Evolutionary conservation across 2,888 invertebrate genomes (phyloP).

Genomic region (Melipona beecheii): DNA sequence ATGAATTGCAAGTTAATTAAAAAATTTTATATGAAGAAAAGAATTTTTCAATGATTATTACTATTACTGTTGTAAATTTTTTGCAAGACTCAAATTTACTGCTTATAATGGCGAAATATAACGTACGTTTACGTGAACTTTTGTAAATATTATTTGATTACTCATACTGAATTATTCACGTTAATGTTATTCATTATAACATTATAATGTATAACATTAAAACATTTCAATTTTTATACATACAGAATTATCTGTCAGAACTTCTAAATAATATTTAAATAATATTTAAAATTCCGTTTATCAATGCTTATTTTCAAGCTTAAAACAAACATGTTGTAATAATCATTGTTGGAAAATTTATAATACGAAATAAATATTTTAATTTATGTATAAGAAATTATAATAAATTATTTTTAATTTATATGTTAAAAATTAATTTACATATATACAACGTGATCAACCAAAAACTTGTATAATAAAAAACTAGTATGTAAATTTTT

Average conservation of each 20-base stretch:
- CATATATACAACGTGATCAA: background rate
- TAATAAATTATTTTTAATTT: too few species aligned
- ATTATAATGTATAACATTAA: background rate
- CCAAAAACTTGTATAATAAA: background rate
- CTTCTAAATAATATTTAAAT: constrained; percentile 1
- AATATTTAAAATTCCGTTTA: constrained; percentile 13
- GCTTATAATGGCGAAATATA: constrained; percentile 74
- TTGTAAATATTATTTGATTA: constrained; percentile 45
- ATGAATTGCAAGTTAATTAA: constrained; percentile 1
- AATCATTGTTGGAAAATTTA: constrained; percentile 15
- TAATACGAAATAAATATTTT: background rate
- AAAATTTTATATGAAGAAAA: background rate
- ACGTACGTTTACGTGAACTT: constrained; percentile 68
- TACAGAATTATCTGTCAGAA: background rate
- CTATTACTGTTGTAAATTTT: constrained; percentile 30
- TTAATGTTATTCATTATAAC: too few species aligned
- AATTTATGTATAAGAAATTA: background rate
- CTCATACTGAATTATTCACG: background rate
- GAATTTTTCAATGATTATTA: background rate
- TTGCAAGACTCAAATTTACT: constrained; percentile 62
- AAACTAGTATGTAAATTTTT: background rate
- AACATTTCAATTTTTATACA: background rate
- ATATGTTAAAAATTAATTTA: background rate
- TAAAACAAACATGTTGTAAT: constrained; percentile 1
- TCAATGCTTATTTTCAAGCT: constrained; percentile 30